These are phyloP conservation scores for Idris sp. DNA, from an alignment of 1,140 invertebrate species.

Conservation along the genomic window DNA sequence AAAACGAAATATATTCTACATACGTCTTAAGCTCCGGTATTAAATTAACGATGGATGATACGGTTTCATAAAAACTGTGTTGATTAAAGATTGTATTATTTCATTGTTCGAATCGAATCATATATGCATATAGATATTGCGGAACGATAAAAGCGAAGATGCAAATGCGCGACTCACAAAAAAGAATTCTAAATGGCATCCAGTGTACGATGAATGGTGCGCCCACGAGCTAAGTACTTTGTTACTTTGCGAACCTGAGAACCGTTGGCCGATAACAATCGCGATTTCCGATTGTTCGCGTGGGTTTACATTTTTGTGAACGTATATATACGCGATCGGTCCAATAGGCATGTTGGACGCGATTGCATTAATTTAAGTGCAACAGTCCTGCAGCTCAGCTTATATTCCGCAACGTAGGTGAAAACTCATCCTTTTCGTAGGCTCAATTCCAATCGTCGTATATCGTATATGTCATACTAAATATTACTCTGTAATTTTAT, in stretches of 20 bases:
- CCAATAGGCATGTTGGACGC: conserved; percentile 49
- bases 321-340: conserved; percentile 50
- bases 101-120: conserved; percentile 63
- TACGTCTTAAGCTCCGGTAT: conserved; percentile 26
- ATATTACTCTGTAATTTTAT: no score
- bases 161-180: conserved; percentile 56
- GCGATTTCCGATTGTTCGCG: conserved; percentile 65
- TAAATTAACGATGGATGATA: conserved; percentile 58
- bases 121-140: conserved; percentile 64
- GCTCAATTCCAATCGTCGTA: no score
- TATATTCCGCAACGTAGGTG: no score
- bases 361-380: conserved; percentile 62
- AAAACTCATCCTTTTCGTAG: no score
- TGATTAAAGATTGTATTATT: conserved; percentile 63
- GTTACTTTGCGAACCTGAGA: conserved; percentile 61
- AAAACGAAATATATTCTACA: no score
- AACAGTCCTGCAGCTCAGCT: conserved; percentile 39
- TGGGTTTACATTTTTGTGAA: conserved; percentile 62
- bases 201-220: conserved; percentile 61
- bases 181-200: conserved; percentile 62
- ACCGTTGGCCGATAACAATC: conserved; percentile 65
- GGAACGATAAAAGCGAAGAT: conserved; percentile 61
- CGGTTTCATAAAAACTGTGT: conserved; percentile 53
- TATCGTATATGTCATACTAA: no score
- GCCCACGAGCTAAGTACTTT: conserved; percentile 64